Conservation (phyloP, 2,888 invertebrate genomes). For the Buathra laborator region DNA sequence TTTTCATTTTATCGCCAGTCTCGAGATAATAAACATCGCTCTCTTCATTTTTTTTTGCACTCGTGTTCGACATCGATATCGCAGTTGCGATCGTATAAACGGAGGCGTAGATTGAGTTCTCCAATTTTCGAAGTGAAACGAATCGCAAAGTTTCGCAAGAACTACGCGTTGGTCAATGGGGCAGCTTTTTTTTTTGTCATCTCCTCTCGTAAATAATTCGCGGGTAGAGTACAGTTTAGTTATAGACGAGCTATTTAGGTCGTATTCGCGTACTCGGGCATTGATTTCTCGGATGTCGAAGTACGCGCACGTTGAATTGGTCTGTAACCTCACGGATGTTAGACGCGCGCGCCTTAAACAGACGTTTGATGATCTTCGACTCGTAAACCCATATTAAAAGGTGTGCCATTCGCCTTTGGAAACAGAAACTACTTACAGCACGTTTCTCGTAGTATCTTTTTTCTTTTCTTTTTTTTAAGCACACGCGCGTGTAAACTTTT, state of each 20-base stretch:
- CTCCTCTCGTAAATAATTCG: not conserved
- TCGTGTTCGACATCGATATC: constrained; percentile 1
- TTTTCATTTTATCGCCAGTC: not conserved
- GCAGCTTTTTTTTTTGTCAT: not conserved
- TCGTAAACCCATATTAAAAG: constrained; percentile 49
- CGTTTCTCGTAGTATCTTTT: constrained; percentile 6
- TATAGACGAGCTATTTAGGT: constrained; percentile 23
- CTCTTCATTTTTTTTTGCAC: not conserved
- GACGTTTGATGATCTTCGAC: constrained; percentile 48
- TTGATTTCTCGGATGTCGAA: constrained; percentile 29
- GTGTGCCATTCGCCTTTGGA: constrained; percentile 37
- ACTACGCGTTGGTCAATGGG: constrained; percentile 7
- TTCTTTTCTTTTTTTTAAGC: constrained; percentile 1
- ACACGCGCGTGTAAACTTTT: constrained; percentile 29
- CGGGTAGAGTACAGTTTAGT: not conserved
- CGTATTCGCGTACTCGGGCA: constrained; percentile 8
- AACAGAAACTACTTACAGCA: constrained; percentile 12
- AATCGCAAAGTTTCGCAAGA: not conserved
- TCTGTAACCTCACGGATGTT: constrained; percentile 28
- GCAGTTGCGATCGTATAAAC: constrained; percentile 8
- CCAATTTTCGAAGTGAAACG: not conserved
- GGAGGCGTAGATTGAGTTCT: constrained; percentile 1
- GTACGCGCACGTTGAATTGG: constrained; percentile 27
- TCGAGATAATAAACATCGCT: constrained; percentile 1
- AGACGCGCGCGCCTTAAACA: constrained; percentile 33